These are phyloP conservation scores for Antechinus stuartii DNA, from an alignment of 2,113 vertebrate species.

Conservation along the genomic window DNA sequence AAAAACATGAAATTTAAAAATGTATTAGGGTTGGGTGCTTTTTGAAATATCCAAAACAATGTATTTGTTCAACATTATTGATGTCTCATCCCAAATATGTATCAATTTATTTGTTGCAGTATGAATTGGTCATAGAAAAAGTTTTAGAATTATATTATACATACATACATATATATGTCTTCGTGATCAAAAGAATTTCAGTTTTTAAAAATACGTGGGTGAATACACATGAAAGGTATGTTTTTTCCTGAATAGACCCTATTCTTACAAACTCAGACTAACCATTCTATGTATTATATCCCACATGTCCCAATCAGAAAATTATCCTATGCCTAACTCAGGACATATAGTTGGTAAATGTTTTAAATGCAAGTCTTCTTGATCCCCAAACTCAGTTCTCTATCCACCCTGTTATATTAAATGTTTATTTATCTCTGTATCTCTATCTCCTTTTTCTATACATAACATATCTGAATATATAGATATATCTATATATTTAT, in stretches of 20 bases:
- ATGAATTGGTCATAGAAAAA: not conserved
- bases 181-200: not conserved
- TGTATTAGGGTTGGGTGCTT: not conserved
- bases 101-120: not conserved
- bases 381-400: not conserved
- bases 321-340: not conserved
- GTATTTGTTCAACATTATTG: not conserved
- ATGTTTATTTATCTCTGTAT: not conserved
- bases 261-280: not conserved
- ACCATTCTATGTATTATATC: not conserved
- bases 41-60: not conserved
- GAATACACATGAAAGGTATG: not conserved
- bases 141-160: not conserved
- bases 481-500: not conserved
- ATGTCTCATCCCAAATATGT: not conserved
- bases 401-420: not conserved
- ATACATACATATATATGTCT: not conserved
- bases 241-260: not conserved
- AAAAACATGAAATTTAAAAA: not conserved
- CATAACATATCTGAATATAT: not conserved
- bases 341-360: not conserved
- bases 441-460: not conserved
- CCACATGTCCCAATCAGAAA: not conserved
- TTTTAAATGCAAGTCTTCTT: not conserved
- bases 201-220: not conserved